Base-by-base conservation (phyloP, 2,113 vertebrate species). In the Periophthalmodon schlosseri region DNA sequence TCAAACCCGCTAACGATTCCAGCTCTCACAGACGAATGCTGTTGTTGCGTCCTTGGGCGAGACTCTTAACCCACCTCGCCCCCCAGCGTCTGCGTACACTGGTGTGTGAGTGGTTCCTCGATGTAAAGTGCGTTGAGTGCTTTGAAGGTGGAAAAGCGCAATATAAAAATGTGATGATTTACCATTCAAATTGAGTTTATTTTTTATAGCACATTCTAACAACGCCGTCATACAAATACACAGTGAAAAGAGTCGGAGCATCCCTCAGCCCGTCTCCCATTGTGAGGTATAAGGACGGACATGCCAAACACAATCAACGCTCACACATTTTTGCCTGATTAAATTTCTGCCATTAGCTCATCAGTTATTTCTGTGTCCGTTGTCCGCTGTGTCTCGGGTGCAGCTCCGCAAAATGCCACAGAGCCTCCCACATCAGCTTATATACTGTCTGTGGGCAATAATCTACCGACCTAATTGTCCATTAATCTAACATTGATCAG, bases 401-500 rank as follows among this genome's bases (percentile, higher is more conserved):
- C 67, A 69, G 13, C 65, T 75, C 58, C 49, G 69, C 74, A 60
- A 9, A 49, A 64, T 39, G 75, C 65, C 77, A 68, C 11, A 57
- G 77, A 8, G 66, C 61, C 72, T 5, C 56, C 75, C 68, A 75
- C 78, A 79, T 73, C 76, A 60, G 78, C 76, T 85, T 81, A 87
- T 89, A 87, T 89, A 82, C 79, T 86, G 88, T 85, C 77, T 71
- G 84, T 85, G 82, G 86, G 88, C 84, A 84, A 85, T 92, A 89
- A 91, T 92, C 77, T 79, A 64, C 66, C 65, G 44, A 74, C 70
- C 54, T 86, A 90, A 92, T 90, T 83, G 82, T 89, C 88, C 83
- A 91, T 93, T 91, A 93, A 91, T 92, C 87, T 86, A 69, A 81
- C 57, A 71, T 78, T 87, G 84, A 85, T 87, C 85, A 86, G 69